A percentile compares a stretch with the other conserved stretches of the same genome.
Evolutionary conservation across 2,113 vertebrate genomes (phyloP).

Genomic region (Chascanopsetta lugubris): DNA sequence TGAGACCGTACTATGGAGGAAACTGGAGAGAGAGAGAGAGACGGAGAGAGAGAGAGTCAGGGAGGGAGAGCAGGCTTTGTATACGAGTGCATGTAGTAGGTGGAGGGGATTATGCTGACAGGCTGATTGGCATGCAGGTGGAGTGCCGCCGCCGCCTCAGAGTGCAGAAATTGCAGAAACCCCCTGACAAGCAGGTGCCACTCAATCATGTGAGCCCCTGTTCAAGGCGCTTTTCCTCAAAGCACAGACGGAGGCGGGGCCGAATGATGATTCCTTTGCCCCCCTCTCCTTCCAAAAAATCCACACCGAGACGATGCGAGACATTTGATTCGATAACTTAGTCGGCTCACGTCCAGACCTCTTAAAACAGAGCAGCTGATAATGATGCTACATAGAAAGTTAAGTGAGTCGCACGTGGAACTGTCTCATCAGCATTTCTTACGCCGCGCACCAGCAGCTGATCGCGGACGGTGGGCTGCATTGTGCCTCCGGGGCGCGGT

Average conservation of each 20-base stretch:
- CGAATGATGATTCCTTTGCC: constrained; percentile 81
- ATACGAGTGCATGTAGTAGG: constrained; percentile 45
- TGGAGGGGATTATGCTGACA: constrained; percentile 63
- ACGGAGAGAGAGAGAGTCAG: constrained; percentile 4
- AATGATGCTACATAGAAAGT: constrained; percentile 29
- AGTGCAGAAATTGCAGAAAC: constrained; percentile 85
- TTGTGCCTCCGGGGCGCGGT: constrained; percentile 48
- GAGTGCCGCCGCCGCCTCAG: constrained; percentile 66
- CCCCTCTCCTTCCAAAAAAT: constrained; percentile 14
- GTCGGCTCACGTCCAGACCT: constrained; percentile 7
- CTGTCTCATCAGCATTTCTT: constrained; percentile 32
- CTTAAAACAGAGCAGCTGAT: constrained; percentile 23
- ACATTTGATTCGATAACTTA: constrained; percentile 17
- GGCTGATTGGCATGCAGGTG: constrained; percentile 87
- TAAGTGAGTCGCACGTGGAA: constrained; percentile 22
- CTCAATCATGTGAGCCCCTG: constrained; percentile 80
- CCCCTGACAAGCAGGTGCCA: constrained; percentile 89
- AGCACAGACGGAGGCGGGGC: constrained; percentile 83
- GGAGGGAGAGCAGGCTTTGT: constrained; percentile 22
- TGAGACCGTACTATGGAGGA: constrained; percentile 29
- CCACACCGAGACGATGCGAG: constrained; percentile 10
- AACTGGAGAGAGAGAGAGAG: constrained; percentile 14
- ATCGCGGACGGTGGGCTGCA: constrained; percentile 31
- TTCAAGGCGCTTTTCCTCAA: constrained; percentile 67
- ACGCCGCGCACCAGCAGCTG: constrained; percentile 35